Base-by-base conservation (phyloP, 2,888 invertebrate genomes). In the Lochmaea capreae region DNA sequence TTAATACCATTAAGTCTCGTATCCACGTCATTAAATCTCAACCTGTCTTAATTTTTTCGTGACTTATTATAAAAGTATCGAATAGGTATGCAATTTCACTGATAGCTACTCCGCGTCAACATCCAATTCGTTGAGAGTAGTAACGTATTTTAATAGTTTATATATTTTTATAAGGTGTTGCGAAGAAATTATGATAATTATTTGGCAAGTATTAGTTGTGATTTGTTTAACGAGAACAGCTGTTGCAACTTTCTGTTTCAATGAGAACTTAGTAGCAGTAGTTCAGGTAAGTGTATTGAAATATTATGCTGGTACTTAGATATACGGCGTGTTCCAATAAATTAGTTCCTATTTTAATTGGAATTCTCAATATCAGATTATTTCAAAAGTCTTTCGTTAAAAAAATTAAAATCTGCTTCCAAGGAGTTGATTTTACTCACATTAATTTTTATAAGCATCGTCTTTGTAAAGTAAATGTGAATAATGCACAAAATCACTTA, bases 231-330 rank as follows among this genome's bases (percentile, higher is more conserved):
- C n/a, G 16, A 16, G n/a, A 8, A 54, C 54, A 16, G 54, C 16
- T 54, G 18, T 54, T 18, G 16, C 54, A 5, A 54, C 54, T 16
- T 18, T 16, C 16, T 1, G 16, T 54, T 54, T 9, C 18, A 54
- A 54, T 54, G 54, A 54, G 16, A 43, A 65, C 11, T 65, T 52
- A 26, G n/a, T 65, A 4, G 22, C 65, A 52, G 65, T 65, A 26
- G 22, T 65, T 65, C 49, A 65, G 52, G 65, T 65, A 33, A 52
- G 65, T 52, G 22, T 16, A n/a, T 39, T 16, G 3, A 14, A 11
- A 22, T 42, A 62, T 61, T 62, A 33, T 33, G 4, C 33, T 33
- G 33, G 33, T 33, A 33, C 4, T 5, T 33, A 33, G 33, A 33
- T 33, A 33, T 33, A 5, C 5, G 4, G 5, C 4, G 33, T 33